phyloP scores from a whole-genome alignment of 2,797 vertebrate species.

The Eulemur albifrons region DNA sequence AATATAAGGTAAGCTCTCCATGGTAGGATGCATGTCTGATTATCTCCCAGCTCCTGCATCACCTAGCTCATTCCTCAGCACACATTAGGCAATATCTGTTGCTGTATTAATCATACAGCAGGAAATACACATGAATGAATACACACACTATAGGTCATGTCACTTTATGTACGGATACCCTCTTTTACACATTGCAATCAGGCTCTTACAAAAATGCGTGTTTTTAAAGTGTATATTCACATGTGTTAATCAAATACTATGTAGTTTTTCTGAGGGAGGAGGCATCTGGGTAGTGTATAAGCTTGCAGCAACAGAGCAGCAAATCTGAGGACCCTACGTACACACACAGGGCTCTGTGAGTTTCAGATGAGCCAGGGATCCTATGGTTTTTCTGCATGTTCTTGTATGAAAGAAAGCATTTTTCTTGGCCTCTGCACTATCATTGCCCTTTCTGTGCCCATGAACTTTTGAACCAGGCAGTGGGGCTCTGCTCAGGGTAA shows the following conservation, averaged over 20 bases:
- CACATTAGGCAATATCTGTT: background rate
- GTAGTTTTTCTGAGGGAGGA: background rate
- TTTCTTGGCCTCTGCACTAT: background rate
- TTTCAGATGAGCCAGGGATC: accelerated
- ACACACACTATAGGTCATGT: background rate
- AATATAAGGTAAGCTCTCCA: background rate
- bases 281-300: background rate
- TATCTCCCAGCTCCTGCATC: background rate
- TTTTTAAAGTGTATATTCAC: background rate
- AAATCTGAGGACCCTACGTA: accelerated
- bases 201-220: background rate
- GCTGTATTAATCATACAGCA: background rate
- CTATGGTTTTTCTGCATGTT: background rate
- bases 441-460: background rate
- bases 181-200: background rate
- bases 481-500: background rate
- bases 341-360: accelerated
- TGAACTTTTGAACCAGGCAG: slow-evolving; percentile 22
- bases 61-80: background rate
- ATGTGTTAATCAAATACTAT: background rate
- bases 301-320: background rate
- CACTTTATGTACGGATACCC: background rate
- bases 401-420: background rate
- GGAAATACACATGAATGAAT: background rate
- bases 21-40: background rate